Conservation (phyloP, 2,888 invertebrate genomes). For the Theretra japonica region DNA sequence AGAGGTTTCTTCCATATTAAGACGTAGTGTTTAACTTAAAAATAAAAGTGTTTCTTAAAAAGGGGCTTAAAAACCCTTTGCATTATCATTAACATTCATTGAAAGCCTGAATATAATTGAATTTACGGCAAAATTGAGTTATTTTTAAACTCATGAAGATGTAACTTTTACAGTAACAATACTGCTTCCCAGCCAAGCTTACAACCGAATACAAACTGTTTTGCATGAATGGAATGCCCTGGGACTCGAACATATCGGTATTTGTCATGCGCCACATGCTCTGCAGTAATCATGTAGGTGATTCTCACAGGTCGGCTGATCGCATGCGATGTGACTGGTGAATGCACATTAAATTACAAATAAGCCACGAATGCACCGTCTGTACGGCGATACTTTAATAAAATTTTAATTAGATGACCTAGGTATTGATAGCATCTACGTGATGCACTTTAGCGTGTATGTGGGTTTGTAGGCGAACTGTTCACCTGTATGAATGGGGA, state of each 20-base stretch:
- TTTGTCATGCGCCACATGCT: conserved; percentile 60
- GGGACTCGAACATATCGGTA: conserved; percentile 32
- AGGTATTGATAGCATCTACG: conserved; percentile 19
- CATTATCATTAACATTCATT: too few relatives aligned
- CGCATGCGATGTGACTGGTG: conserved; percentile 62
- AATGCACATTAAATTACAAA: conserved; percentile 68
- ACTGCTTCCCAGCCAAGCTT: background rate
- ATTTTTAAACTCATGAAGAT: too few relatives aligned
- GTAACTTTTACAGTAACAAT: background rate
- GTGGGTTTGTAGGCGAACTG: conserved; percentile 26
- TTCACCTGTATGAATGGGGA: background rate
- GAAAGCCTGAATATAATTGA: too few relatives aligned
- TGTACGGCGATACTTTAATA: conserved; percentile 37
- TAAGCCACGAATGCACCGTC: conserved; percentile 47
- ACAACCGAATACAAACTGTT: background rate
- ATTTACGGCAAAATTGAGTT: too few relatives aligned
- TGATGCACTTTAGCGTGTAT: conserved; percentile 6
- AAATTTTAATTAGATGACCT: conserved; percentile 31
- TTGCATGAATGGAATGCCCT: conserved; percentile 30
- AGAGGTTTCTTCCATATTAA: background rate
- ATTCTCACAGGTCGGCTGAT: conserved; percentile 64
- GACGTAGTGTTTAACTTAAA: too few relatives aligned
- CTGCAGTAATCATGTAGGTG: conserved; percentile 61
- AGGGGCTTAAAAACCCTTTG: too few relatives aligned
- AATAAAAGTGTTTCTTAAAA: too few relatives aligned